Evolutionary conservation across 1,140 invertebrate species (phyloP), one percentile per base, ranked within the genome.

Genomic region (Fopius arisanus): DNA sequence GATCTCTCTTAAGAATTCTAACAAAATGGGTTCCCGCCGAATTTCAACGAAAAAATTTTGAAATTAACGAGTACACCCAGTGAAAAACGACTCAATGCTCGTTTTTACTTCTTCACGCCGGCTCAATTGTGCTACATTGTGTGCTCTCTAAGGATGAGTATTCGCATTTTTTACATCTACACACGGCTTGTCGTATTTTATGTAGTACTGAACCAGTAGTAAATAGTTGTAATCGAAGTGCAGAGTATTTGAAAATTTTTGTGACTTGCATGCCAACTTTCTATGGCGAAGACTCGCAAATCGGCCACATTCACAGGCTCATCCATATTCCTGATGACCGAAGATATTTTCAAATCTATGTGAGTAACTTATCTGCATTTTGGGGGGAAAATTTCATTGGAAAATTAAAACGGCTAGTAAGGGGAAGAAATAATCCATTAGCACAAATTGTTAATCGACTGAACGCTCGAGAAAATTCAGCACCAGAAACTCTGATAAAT

Each of bases 271-370:
- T 75, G 41, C 71, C 78, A 14, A 33, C 59, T 9, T 31, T 73
- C 21, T 73, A 78, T 63, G 73, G 77, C 19, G 12, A 54, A 12
- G 68, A 67, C 31, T 72, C 67, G 1, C 77, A 75, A 51, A 59
- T 72, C 10, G 40, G 78, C 19, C 76, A 77, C 59, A 72, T 79
- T 31, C 78, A 77, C 23, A 77, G 75, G 74, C 33, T 77, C 0
- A 76, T 79, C n/a, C 73, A 78, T 43, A 26, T 78, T 21, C 23
- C 73, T 21, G 78, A 79, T 40, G 77, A 79, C 43, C 72, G 74
- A 9, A 26, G 40, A 41, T 12, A 78, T 33, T 67, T 78, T 21
- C 3, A 73, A 62, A 23, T 67, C 14, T 67, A 72, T 1, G 12
- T 79, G 3, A 74, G 41, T 6, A 41, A 31, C 14, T 66, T 70